phyloP scores from a whole-genome alignment of 1,140 invertebrate genomes.

The Paracyclopina nana region DNA sequence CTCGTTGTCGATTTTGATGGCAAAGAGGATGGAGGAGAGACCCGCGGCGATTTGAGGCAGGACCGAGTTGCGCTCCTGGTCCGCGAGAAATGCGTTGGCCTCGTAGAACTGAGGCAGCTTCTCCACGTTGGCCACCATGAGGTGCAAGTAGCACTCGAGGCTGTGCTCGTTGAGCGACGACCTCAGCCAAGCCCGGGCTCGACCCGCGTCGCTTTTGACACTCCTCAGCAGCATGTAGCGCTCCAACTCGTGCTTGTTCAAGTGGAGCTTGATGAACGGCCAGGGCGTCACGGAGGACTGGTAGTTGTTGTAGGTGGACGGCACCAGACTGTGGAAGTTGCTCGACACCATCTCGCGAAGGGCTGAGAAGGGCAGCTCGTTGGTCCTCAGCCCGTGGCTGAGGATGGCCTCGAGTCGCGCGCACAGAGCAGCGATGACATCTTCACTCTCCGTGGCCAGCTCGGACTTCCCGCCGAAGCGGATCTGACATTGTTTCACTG shows the following conservation, averaged over 20 bases:
- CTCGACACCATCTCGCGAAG: too few relatives aligned
- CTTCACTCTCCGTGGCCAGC: neutral
- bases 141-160: slow-evolving; percentile 57
- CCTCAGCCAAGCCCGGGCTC: slow-evolving; percentile 54
- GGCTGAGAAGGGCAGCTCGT: neutral
- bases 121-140: slow-evolving; percentile 42
- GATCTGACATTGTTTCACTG: neutral
- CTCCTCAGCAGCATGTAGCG: slow-evolving; percentile 55
- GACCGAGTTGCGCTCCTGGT: slow-evolving; percentile 47
- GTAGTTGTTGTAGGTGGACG: neutral
- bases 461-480: neutral
- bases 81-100: slow-evolving; percentile 54
- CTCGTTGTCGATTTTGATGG: slow-evolving; percentile 63
- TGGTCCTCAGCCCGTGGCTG: neutral
- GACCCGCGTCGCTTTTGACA: slow-evolving; percentile 56
- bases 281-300: slow-evolving; percentile 38
- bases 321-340: too few relatives aligned
- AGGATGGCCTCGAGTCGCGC: neutral
- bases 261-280: slow-evolving; percentile 29
- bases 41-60: slow-evolving; percentile 61
- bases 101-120: slow-evolving; percentile 54
- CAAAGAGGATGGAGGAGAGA: slow-evolving; percentile 64
- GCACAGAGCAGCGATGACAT: neutral
- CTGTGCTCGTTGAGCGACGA: slow-evolving; percentile 69
- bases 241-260: slow-evolving; percentile 68